Evolutionary conservation across 2,113 vertebrate species (phyloP).

Genomic region (Ptychochromis oligacanthus): DNA sequence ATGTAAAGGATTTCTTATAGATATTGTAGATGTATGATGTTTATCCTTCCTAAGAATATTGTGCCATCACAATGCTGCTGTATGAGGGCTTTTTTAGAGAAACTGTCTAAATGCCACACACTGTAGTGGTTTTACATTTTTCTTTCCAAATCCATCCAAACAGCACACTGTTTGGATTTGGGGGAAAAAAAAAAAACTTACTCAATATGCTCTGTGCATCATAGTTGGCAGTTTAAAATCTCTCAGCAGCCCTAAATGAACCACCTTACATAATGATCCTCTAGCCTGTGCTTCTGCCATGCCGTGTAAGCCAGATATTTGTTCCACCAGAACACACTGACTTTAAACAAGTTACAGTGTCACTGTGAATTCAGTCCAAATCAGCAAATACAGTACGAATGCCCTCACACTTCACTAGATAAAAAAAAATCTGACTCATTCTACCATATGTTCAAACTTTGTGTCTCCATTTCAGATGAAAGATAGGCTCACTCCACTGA

Average conservation of each 20-base stretch:
- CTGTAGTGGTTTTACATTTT: not conserved
- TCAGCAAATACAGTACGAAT: not conserved
- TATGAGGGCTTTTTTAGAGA: not conserved
- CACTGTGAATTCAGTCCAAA: constrained; percentile 8
- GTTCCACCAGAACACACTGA: constrained; percentile 17
- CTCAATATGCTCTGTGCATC: constrained; percentile 13
- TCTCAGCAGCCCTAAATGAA: constrained; percentile 2
- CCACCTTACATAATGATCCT: constrained; percentile 52
- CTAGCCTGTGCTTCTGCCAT: constrained; percentile 16
- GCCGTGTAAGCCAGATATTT: constrained; percentile 27
- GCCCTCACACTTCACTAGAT: not conserved
- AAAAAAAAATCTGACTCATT: not conserved
- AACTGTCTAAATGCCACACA: not conserved
- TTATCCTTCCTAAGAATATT: not conserved
- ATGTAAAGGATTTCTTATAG: not conserved
- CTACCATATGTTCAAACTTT: not conserved
- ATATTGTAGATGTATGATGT: not conserved
- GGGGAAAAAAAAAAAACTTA: not conserved
- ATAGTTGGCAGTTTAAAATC: not conserved
- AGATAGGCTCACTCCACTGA: not conserved
- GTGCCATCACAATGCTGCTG: not conserved
- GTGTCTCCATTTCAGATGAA: not conserved
- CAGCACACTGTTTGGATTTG: not conserved
- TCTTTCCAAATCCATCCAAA: not conserved
- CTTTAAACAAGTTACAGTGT: constrained; percentile 18